Evolutionary conservation across 2,797 vertebrate genomes (phyloP).

Genomic region (Siniperca undulata): DNA sequence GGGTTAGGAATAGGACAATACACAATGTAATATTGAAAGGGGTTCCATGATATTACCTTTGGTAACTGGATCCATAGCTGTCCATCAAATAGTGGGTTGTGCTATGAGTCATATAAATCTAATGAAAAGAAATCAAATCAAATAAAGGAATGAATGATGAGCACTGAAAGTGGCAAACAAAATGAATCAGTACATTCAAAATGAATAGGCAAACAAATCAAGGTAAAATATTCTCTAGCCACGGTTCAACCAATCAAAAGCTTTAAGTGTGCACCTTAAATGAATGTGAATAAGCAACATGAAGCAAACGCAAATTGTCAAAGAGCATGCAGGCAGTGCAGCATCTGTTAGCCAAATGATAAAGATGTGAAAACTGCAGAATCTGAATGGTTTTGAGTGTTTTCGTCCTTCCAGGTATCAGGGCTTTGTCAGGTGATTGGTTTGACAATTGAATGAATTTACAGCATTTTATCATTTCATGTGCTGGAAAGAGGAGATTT

Average conservation of each 20-base stretch:
- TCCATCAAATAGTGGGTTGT: constrained; percentile 84
- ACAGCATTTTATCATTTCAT: constrained; percentile 37
- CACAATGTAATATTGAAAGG: constrained; percentile 65
- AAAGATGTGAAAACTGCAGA: constrained; percentile 45
- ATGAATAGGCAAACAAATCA: constrained; percentile 73
- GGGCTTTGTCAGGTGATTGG: constrained; percentile 11
- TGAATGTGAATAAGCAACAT: constrained; percentile 64
- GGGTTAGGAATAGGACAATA: constrained; percentile 66
- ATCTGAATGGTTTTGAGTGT: constrained; percentile 23
- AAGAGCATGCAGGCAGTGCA: constrained; percentile 54
- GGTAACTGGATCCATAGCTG: constrained; percentile 78
- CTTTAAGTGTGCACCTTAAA: constrained; percentile 50
- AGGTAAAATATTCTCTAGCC: constrained; percentile 44
- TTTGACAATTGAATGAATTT: constrained; percentile 26
- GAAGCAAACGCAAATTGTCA: constrained; percentile 66
- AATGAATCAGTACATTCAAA: constrained; percentile 78
- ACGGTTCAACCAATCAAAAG: constrained; percentile 47
- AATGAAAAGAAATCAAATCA: constrained; percentile 87
- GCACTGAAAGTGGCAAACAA: constrained; percentile 76
- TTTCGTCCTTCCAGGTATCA: constrained; percentile 28
- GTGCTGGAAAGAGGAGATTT: constrained; percentile 48
- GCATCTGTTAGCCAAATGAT: constrained; percentile 59
- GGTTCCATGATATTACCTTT: constrained; percentile 82
- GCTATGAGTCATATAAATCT: constrained; percentile 86
- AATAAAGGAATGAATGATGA: constrained; percentile 81